Evolutionary conservation across 2,888 invertebrate species (phyloP).

Genomic region (Chalcis sispes): DNA sequence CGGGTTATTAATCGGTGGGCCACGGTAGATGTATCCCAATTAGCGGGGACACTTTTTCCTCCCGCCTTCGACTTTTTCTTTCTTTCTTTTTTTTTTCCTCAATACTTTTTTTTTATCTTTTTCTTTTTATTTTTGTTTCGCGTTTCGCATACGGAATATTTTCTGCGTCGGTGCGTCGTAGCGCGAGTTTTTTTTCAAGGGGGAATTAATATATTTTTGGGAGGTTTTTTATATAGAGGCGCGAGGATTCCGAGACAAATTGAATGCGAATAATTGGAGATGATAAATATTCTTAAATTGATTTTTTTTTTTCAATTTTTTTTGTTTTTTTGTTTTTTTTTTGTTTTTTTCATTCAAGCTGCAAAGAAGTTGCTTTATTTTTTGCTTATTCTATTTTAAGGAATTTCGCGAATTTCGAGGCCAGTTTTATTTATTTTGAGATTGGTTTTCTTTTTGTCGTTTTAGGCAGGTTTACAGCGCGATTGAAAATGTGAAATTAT

Average conservation of each 20-base stretch:
- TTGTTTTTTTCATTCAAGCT: too few relatives aligned
- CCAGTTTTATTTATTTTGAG: too few relatives aligned
- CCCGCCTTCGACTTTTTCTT: neutral
- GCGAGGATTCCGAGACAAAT: constrained; percentile 38
- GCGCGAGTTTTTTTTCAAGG: neutral
- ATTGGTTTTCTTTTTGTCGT: too few relatives aligned
- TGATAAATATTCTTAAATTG: constrained; percentile 34
- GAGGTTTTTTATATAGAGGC: neutral
- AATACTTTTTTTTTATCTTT: neutral
- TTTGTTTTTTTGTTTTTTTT: too few relatives aligned
- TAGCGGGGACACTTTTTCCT: constrained; percentile 33
- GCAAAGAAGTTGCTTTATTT: too few relatives aligned
- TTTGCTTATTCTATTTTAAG: too few relatives aligned
- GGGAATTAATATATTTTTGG: constrained; percentile 30
- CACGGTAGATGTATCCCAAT: constrained; percentile 38
- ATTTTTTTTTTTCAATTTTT: constrained; percentile 23
- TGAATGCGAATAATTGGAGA: constrained; percentile 45
- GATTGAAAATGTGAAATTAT: too few relatives aligned
- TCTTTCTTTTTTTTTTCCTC: neutral
- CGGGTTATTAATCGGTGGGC: constrained; percentile 22
- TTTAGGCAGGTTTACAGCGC: too few relatives aligned
- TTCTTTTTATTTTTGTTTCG: neutral
- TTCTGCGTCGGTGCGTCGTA: too few relatives aligned
- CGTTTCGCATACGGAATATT: too few relatives aligned
- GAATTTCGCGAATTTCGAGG: too few relatives aligned